These are phyloP conservation scores for Aricia agestis DNA, from an alignment of 1,140 invertebrate genomes.

Conservation along the genomic window DNA sequence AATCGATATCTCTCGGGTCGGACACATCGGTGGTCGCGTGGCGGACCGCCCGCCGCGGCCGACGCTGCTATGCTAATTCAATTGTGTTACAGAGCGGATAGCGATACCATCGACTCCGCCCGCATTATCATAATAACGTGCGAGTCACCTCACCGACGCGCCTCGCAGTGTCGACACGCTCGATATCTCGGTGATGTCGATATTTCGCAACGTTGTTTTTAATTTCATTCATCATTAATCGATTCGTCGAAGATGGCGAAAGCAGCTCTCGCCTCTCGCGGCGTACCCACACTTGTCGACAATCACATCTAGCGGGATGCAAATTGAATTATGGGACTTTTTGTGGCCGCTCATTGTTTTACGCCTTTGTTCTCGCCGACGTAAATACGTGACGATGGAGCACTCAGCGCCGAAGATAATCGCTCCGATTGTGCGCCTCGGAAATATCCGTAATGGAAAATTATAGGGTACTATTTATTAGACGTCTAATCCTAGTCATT, in stretches of 20 bases:
- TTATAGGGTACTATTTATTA: constrained; percentile 69
- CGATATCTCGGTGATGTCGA: constrained; percentile 21
- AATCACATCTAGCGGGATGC: constrained; percentile 68
- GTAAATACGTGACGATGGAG: constrained; percentile 69
- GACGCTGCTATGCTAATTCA: constrained; percentile 69
- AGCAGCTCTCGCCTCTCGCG: constrained; percentile 64
- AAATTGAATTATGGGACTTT: constrained; percentile 75
- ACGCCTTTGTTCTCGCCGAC: constrained; percentile 64
- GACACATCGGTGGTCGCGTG: constrained; percentile 61
- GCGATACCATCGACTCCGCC: constrained; percentile 63
- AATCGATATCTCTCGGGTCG: constrained; percentile 6
- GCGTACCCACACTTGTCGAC: constrained; percentile 44
- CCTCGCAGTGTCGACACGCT: constrained; percentile 52
- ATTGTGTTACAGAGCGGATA: constrained; percentile 68
- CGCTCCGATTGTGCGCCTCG: constrained; percentile 52
- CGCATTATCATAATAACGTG: constrained; percentile 74
- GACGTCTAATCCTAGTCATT: constrained; percentile 68
- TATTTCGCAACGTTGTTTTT: constrained; percentile 29
- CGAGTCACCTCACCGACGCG: constrained; percentile 61
- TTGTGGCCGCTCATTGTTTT: constrained; percentile 65
- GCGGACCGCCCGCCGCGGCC: constrained; percentile 63
- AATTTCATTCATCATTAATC: no score
- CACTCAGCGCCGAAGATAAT: constrained; percentile 46
- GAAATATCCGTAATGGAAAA: constrained; percentile 55
- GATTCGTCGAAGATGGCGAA: constrained; percentile 67